These are phyloP conservation scores for Hemichromis elongatus DNA, from an alignment of 2,113 vertebrate species.

Conservation along the genomic window DNA sequence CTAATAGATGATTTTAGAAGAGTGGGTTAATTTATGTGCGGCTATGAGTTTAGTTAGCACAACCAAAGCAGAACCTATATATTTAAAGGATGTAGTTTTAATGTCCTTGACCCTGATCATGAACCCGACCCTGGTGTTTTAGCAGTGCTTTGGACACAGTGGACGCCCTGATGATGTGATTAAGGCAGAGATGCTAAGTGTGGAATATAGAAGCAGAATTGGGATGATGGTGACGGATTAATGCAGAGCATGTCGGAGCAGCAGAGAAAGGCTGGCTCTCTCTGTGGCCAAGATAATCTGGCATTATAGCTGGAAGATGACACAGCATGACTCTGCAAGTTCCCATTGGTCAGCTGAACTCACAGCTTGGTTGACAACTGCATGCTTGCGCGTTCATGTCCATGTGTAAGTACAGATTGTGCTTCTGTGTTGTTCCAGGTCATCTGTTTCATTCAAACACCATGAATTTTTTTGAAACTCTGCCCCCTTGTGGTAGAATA, in stretches of 20 bases:
- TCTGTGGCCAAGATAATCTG: slow-evolving; percentile 15
- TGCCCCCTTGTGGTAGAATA: slow-evolving; percentile 23
- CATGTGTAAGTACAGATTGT: slow-evolving; percentile 1
- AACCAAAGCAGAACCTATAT: neutral
- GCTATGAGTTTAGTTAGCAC: neutral
- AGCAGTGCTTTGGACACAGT: neutral
- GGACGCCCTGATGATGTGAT: neutral
- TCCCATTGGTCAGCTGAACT: slow-evolving; percentile 25
- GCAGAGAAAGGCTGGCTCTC: neutral
- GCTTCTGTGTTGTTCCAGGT: neutral
- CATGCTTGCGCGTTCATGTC: neutral
- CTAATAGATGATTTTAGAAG: neutral
- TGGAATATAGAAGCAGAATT: neutral
- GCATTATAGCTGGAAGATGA: slow-evolving; percentile 43
- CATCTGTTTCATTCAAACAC: neutral
- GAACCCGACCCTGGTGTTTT: neutral
- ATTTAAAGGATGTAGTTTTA: neutral
- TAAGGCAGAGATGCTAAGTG: neutral
- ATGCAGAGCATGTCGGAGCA: neutral
- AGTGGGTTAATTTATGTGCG: neutral
- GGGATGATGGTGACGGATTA: neutral
- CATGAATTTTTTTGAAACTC: neutral
- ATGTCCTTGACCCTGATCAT: neutral
- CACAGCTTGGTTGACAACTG: neutral
- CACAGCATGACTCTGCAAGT: slow-evolving; percentile 27